phyloP scores from a whole-genome alignment of 2,888 invertebrate species.

The Lepidonotus clava region DNA sequence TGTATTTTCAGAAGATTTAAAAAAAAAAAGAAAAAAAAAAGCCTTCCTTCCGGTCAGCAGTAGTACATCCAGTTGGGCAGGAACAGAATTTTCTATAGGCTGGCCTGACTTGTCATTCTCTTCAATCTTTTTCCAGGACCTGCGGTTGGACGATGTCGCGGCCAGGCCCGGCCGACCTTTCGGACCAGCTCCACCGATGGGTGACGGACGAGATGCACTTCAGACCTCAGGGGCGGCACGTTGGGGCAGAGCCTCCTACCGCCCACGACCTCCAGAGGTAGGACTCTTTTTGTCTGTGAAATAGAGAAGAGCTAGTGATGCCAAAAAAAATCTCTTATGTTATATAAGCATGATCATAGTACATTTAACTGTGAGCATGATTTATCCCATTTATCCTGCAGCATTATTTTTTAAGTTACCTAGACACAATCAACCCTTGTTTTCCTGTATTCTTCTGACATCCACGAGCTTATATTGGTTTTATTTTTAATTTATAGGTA shows the following conservation, averaged over 20 bases:
- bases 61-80: too few relatives aligned
- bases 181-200: constrained; percentile 62
- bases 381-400: background rate
- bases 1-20: too few relatives aligned
- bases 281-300: background rate
- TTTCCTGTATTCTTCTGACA: background rate
- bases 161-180: constrained; percentile 56
- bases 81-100: too few relatives aligned
- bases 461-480: background rate
- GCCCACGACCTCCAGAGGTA: constrained; percentile 63
- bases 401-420: background rate
- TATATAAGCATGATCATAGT: background rate
- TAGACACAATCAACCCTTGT: background rate
- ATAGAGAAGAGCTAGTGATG: too few relatives aligned
- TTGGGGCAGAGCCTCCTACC: constrained; percentile 60
- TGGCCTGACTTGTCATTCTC: too few relatives aligned
- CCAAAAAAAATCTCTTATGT: too few relatives aligned
- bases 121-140: too few relatives aligned
- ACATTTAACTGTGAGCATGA: background rate
- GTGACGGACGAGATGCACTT: constrained; percentile 64
- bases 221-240: constrained; percentile 64
- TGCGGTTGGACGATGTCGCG: too few relatives aligned
- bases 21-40: too few relatives aligned
- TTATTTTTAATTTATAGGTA: too few relatives aligned
- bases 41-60: too few relatives aligned